Percentiles rank a stretch among this genome's conserved stretches.
Evolutionary conservation across 2,888 invertebrate species (phyloP).

Genomic region (Philonicus albiceps): DNA sequence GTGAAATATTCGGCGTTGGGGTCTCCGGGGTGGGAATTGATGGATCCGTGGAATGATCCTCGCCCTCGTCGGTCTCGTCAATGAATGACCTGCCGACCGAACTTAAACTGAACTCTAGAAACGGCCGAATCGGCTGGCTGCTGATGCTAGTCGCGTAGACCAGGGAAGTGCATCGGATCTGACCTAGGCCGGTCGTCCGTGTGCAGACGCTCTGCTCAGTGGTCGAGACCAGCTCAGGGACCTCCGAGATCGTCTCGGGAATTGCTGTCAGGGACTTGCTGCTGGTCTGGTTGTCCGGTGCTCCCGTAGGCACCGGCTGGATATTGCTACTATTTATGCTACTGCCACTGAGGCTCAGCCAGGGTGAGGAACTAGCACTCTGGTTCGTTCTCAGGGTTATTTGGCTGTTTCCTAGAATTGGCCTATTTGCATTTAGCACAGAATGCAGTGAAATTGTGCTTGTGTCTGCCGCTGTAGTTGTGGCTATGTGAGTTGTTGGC

Average conservation of each 20-base stretch:
- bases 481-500: slow-evolving; percentile 53
- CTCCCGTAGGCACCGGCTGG: background rate
- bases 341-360: slow-evolving; percentile 57
- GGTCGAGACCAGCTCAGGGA: slow-evolving; percentile 47
- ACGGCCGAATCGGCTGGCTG: slow-evolving; percentile 51
- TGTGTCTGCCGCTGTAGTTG: slow-evolving; percentile 48
- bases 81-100: slow-evolving; percentile 63
- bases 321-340: slow-evolving; percentile 51
- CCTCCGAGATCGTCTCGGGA: slow-evolving; percentile 56
- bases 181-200: background rate
- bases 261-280: slow-evolving; percentile 61
- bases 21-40: slow-evolving; percentile 71
- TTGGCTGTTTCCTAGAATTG: slow-evolving; percentile 26
- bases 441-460: slow-evolving; percentile 47
- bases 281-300: slow-evolving; percentile 47
- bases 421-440: slow-evolving; percentile 7
- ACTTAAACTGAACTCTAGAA: slow-evolving; percentile 61
- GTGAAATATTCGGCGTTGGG: slow-evolving; percentile 72
- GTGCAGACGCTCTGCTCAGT: background rate
- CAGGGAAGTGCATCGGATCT: background rate
- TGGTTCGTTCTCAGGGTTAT: slow-evolving; percentile 37
- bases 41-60: slow-evolving; percentile 51
- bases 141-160: background rate
- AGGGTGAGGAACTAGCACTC: slow-evolving; percentile 50
- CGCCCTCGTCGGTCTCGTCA: slow-evolving; percentile 56